phyloP scores from a whole-genome alignment of 1,140 invertebrate species.

The Mya arenaria region DNA sequence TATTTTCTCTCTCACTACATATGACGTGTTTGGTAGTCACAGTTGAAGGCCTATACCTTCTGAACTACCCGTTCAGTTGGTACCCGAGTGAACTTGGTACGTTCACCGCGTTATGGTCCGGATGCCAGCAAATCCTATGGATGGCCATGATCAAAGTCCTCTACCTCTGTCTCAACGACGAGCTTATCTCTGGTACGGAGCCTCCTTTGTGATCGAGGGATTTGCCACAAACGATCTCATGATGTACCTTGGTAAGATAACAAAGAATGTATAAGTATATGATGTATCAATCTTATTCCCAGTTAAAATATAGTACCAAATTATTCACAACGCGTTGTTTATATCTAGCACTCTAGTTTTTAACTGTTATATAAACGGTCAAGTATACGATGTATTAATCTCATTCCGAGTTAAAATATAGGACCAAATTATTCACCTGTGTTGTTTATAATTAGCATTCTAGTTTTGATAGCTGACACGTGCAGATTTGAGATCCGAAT shows the following conservation, averaged over 20 bases:
- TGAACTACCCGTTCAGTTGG: constrained; percentile 28
- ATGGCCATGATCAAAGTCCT: constrained; percentile 21
- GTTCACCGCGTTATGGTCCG: constrained; percentile 3
- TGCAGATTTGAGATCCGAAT: too few species aligned
- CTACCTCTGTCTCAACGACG: constrained; percentile 24
- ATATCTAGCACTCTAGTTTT: too few species aligned
- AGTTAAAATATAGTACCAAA: too few species aligned
- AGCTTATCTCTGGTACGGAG: constrained; percentile 26
- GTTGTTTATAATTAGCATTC: too few species aligned
- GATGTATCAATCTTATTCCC: not conserved
- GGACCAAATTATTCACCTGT: too few species aligned
- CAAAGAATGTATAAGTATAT: not conserved
- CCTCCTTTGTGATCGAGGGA: constrained; percentile 13
- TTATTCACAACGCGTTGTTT: too few species aligned
- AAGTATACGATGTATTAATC: too few species aligned
- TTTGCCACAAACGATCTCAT: constrained; percentile 16
- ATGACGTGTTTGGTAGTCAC: not conserved
- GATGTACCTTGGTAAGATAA: constrained; percentile 16
- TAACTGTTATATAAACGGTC: too few species aligned
- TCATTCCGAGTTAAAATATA: too few species aligned
- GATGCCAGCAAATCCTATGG: constrained; percentile 15
- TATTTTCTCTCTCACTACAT: constrained; percentile 11
- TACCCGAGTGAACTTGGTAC: not conserved
- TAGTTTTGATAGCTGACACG: too few species aligned
- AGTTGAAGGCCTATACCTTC: constrained; percentile 1